Conservation (phyloP, 1,140 invertebrate genomes). For the Cataglyphis hispanica region DNA sequence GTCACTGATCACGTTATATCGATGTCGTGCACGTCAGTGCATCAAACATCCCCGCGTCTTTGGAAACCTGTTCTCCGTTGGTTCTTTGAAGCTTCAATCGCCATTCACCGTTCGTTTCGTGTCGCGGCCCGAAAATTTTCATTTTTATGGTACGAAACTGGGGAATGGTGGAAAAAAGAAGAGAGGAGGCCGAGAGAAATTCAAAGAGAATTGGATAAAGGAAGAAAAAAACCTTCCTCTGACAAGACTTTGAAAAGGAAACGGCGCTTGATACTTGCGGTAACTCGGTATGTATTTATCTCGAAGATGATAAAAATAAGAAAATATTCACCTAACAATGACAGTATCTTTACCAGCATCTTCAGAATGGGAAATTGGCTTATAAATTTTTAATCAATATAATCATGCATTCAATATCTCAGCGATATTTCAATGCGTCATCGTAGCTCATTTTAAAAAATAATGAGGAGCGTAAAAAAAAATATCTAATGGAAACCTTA, state of each 20-base stretch:
- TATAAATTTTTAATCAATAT: neutral
- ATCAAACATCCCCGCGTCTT: conserved; percentile 36
- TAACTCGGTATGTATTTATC: neutral
- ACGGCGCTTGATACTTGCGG: neutral
- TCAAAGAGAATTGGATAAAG: conserved; percentile 11
- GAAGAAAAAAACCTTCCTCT: neutral
- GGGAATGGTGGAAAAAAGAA: neutral
- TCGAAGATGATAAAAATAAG: neutral
- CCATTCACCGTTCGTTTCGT: conserved; percentile 32
- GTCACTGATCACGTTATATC: conserved; percentile 30
- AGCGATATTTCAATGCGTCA: neutral
- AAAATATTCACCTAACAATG: neutral
- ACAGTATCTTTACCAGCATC: neutral
- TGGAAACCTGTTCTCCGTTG: conserved; percentile 70
- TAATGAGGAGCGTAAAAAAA: neutral
- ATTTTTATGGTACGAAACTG: conserved; percentile 27
- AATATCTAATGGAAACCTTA: conserved; percentile 4
- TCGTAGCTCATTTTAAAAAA: neutral
- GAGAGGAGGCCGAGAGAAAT: conserved; percentile 36
- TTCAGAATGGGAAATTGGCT: neutral
- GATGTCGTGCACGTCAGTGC: conserved; percentile 5
- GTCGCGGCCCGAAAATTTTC: conserved; percentile 51
- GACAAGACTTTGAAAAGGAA: conserved; percentile 15
- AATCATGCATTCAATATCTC: neutral
- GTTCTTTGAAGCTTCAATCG: conserved; percentile 63